These are phyloP conservation scores for Ladona fulva DNA, from an alignment of 1,140 invertebrate species.

Conservation along the genomic window DNA sequence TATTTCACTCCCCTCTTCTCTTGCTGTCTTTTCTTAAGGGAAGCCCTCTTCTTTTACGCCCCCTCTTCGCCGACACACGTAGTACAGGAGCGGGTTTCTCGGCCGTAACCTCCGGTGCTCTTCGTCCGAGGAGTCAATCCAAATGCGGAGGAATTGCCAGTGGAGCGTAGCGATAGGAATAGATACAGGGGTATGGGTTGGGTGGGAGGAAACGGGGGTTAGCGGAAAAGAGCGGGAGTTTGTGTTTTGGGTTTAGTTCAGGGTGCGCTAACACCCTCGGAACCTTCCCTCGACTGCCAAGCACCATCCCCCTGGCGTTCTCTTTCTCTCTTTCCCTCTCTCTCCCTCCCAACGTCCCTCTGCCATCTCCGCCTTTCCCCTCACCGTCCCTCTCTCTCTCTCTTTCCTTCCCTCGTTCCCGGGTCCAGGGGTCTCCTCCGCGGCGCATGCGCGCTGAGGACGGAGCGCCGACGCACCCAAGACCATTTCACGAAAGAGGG, in stretches of 20 bases:
- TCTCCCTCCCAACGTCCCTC: not conserved
- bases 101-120: too few species aligned
- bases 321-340: not conserved
- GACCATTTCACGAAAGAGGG: not conserved
- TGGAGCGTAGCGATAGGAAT: too few species aligned
- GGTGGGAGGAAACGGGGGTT: not conserved
- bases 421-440: not conserved
- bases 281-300: not conserved
- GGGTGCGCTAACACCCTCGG: not conserved
- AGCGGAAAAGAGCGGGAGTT: not conserved
- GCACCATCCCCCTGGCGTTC: not conserved
- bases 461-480: not conserved
- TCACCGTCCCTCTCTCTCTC: not conserved
- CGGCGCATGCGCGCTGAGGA: not conserved
- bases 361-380: not conserved
- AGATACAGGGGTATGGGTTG: not conserved
- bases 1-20: too few species aligned
- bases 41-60: too few species aligned
- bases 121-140: not conserved
- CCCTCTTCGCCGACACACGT: too few species aligned
- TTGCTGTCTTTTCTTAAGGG: too few species aligned
- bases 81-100: too few species aligned
- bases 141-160: not conserved
- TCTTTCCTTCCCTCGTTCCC: not conserved
- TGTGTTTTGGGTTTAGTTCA: not conserved